A percentile compares a stretch with the other conserved stretches of the same genome.
Evolutionary conservation across 2,113 vertebrate genomes (phyloP).

Genomic region (Myanophis thanlyinensis): DNA sequence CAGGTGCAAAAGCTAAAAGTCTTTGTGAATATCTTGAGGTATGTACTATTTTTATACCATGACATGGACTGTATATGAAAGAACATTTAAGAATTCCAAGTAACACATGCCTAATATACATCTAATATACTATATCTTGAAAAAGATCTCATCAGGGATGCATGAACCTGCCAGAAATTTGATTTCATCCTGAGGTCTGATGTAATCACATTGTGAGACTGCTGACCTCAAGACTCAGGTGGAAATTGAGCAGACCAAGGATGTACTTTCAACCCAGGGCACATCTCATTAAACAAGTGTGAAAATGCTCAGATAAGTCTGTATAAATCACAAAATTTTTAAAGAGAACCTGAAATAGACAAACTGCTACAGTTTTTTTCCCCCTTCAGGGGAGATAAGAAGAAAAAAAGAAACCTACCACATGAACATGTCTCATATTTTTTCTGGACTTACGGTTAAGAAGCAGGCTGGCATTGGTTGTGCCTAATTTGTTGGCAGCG

Average conservation of each 20-base stretch:
- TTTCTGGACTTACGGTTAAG: constrained; percentile 91
- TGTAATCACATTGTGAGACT: not conserved
- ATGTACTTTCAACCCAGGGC: not conserved
- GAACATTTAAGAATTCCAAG: not conserved
- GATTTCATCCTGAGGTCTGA: not conserved
- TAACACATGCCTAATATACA: not conserved
- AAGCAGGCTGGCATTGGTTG: constrained; percentile 92
- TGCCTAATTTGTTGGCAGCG: constrained; percentile 93
- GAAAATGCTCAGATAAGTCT: rapidly evolving
- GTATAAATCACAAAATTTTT: rapidly evolving
- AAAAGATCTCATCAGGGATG: not conserved
- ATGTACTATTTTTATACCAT: not conserved
- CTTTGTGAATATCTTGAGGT: not conserved
- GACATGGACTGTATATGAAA: not conserved
- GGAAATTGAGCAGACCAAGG: not conserved
- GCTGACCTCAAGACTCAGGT: not conserved
- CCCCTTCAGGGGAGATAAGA: not conserved
- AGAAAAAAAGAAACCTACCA: not conserved
- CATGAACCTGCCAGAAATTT: not conserved
- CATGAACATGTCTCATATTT: not conserved
- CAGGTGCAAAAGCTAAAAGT: not conserved
- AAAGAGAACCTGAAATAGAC: not conserved
- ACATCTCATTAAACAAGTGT: not conserved
- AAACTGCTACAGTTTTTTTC: rapidly evolving
- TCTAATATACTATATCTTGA: not conserved